A percentile compares a stretch with the other conserved stretches of the same genome.
Evolutionary conservation across 2,113 vertebrate species (phyloP).

Genomic region (Dasyornis broadbenti): DNA sequence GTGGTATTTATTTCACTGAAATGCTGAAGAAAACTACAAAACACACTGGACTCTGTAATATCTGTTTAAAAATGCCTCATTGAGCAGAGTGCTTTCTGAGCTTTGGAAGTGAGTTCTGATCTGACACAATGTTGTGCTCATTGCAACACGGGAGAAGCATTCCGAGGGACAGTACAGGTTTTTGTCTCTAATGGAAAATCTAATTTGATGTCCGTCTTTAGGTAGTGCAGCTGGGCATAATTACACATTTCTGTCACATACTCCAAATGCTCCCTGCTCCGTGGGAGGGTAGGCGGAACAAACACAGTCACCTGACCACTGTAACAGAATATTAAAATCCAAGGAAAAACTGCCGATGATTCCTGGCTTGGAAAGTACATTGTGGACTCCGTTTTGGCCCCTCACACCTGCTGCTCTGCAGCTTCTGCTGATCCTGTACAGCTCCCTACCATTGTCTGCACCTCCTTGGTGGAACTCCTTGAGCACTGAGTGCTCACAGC

Average conservation of each 20-base stretch:
- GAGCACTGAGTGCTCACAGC: fast-evolving
- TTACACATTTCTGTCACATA: background rate
- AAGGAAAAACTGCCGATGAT: fast-evolving
- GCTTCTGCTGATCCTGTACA: background rate
- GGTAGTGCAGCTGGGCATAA: background rate
- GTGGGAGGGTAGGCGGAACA: background rate
- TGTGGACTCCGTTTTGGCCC: background rate
- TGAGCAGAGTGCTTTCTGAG: background rate
- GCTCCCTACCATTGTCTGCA: background rate
- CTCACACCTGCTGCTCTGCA: background rate
- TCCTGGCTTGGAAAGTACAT: background rate
- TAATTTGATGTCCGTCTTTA: background rate
- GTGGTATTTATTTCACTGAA: background rate
- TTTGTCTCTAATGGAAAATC: background rate
- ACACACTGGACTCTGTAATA: background rate
- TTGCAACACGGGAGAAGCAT: background rate
- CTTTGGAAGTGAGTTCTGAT: background rate
- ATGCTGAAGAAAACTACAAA: background rate
- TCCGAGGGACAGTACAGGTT: background rate
- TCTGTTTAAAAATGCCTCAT: background rate
- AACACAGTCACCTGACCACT: background rate
- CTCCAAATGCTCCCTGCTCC: background rate
- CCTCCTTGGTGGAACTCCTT: fast-evolving
- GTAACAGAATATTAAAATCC: background rate
- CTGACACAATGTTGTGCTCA: background rate